Evolutionary conservation across 1,140 invertebrate genomes (phyloP).

Genomic region (Neelides sp.): DNA sequence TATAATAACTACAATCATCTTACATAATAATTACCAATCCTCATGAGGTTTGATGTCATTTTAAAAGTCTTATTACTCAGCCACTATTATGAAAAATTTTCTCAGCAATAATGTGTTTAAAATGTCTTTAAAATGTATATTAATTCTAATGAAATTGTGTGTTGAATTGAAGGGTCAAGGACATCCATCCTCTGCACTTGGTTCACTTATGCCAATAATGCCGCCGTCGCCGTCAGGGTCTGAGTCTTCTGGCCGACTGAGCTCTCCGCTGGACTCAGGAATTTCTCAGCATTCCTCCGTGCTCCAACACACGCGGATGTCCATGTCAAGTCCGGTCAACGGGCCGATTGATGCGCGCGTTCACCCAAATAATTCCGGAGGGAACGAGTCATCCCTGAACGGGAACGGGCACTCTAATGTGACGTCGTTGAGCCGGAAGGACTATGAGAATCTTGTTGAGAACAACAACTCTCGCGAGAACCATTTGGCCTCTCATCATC

Average conservation of each 20-base stretch:
- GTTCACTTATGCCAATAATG: constrained; percentile 29
- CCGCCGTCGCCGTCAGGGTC: constrained; percentile 30
- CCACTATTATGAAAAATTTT: too few species aligned
- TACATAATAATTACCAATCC: too few species aligned
- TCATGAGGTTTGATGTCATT: too few species aligned
- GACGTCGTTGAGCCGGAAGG: too few species aligned
- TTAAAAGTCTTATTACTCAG: too few species aligned
- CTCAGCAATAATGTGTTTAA: too few species aligned
- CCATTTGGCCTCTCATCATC: constrained; percentile 9
- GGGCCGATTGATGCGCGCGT: constrained; percentile 27
- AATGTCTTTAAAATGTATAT: too few species aligned
- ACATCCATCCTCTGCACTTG: constrained; percentile 13
- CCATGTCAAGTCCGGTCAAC: constrained; percentile 25
- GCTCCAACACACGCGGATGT: constrained; percentile 24
- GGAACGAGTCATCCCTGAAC: too few species aligned
- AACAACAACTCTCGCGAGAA: constrained; percentile 11
- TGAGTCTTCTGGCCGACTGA: constrained; percentile 30
- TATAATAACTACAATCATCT: too few species aligned
- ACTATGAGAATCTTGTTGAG: constrained; percentile 11
- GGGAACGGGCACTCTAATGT: constrained; percentile 3
- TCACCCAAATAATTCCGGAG: constrained; percentile 8
- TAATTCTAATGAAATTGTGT: too few species aligned
- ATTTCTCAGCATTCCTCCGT: constrained; percentile 23
- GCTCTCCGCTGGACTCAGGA: constrained; percentile 28
- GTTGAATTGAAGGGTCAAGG: constrained; percentile 16